Conservation (phyloP, 2,888 invertebrate genomes). For the Aporophyla nigra region DNA sequence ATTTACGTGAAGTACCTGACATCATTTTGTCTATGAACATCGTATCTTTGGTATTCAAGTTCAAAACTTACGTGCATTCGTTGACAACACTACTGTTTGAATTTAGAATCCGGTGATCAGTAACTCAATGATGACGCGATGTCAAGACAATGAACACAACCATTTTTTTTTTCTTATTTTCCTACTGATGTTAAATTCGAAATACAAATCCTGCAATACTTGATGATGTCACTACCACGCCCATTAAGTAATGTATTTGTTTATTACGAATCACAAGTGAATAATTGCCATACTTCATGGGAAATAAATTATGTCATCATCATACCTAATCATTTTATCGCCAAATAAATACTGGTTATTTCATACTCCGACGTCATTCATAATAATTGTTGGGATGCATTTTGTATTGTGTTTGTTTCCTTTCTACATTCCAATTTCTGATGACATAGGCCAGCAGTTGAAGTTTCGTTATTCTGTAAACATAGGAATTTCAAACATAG, state of each 20-base stretch:
- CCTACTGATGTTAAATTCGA: background rate
- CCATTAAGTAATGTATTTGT: constrained; percentile 16
- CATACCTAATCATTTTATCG: constrained; percentile 11
- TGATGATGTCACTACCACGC: constrained; percentile 26
- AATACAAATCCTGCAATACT: background rate
- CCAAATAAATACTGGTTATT: constrained; percentile 2
- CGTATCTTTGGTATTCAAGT: constrained; percentile 25
- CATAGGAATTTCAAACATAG: no score
- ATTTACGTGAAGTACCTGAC: constrained; percentile 3
- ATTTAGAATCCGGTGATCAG: constrained; percentile 11
- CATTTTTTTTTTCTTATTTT: constrained; percentile 9
- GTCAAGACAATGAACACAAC: background rate
- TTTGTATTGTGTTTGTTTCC: constrained; percentile 13
- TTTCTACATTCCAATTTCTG: constrained; percentile 14
- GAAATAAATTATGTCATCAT: constrained; percentile 20
- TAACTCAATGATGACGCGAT: constrained; percentile 3
- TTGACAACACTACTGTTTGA: constrained; percentile 16
- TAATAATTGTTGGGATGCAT: background rate
- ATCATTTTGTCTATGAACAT: background rate
- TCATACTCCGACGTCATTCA: constrained; percentile 3
- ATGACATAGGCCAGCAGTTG: background rate
- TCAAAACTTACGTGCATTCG: background rate
- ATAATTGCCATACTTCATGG: constrained; percentile 35
- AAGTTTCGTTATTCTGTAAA: background rate
- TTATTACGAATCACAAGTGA: constrained; percentile 37